These are phyloP conservation scores for Dyspetes luteomarginatus DNA, from an alignment of 2,888 invertebrate species.

Conservation along the genomic window DNA sequence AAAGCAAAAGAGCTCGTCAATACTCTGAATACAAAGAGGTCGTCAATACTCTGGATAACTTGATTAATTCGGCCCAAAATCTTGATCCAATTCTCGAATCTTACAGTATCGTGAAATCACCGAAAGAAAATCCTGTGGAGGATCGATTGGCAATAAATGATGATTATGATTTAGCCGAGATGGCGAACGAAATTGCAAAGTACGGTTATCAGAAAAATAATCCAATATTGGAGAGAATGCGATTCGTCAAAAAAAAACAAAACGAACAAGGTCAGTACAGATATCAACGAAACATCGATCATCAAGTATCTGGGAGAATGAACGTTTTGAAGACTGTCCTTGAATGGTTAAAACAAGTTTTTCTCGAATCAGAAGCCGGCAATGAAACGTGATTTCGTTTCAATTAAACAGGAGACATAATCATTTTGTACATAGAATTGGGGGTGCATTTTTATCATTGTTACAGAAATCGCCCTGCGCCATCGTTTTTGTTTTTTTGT, in stretches of 20 bases:
- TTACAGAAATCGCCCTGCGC: not conserved
- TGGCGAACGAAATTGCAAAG: slow-evolving; percentile 29
- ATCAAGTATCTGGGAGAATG: slow-evolving; percentile 43
- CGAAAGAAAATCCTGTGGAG: slow-evolving; percentile 27
- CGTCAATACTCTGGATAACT: slow-evolving; percentile 61
- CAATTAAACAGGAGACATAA: not conserved
- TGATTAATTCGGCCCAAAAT: slow-evolving; percentile 34
- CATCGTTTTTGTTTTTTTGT: not conserved
- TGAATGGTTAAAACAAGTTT: slow-evolving; percentile 61
- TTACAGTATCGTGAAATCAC: not conserved
- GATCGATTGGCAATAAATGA: not conserved
- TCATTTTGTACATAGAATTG: slow-evolving; percentile 33
- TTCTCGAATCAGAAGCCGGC: slow-evolving; percentile 34
- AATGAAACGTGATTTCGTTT: slow-evolving; percentile 18
- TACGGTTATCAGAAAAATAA: slow-evolving; percentile 63
- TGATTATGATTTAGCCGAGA: slow-evolving; percentile 15
- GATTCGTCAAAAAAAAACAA: slow-evolving; percentile 48
- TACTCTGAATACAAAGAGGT: slow-evolving; percentile 42
- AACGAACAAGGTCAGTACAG: slow-evolving; percentile 48
- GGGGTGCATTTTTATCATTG: not conserved
- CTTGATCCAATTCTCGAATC: slow-evolving; percentile 43
- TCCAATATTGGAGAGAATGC: slow-evolving; percentile 61
- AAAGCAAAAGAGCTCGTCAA: slow-evolving; percentile 62
- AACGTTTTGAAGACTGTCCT: slow-evolving; percentile 60
- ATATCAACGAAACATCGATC: slow-evolving; percentile 62